Evolutionary conservation across 2,797 vertebrate genomes (phyloP), one percentile per base, ranked within the genome.

Genomic region (Furcifer pardalis): DNA sequence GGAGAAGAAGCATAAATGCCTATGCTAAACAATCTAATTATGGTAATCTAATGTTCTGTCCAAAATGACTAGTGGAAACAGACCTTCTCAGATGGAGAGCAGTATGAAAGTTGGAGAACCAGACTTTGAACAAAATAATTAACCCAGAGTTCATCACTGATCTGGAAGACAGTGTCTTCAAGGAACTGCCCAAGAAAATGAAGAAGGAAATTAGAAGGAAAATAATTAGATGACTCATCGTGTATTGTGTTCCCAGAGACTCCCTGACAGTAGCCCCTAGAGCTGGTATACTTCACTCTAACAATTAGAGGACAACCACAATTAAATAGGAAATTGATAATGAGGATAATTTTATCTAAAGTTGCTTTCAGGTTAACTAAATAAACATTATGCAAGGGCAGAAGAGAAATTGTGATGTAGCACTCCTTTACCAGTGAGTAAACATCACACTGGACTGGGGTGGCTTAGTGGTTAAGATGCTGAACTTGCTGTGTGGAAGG

Each of bases 31-130:
- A 40, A 37, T 25, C 13, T 25, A 62, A 78, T n/a, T 9, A 27
- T 37, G 44, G 23, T 30, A 42, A 59, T 63, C 7, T n/a, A 17
- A 63, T 62, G 25, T n/a, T n/a, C n/a, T n/a, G n/a, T n/a, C n/a
- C n/a, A n/a, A 42, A 42, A 25, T n/a, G 2, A 1, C 1, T 27
- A 40, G 23, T 35, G 32, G 52, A 23, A 77, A 77, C 52, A 78
- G 27, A 63, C 76, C 76, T 78, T 78, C 59, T 78, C 76, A 63
- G 23, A 23, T 42, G 76, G 59, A 62, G 56, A 78, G 13, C 76
- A 78, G 40, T 21, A 27, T 78, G 76, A 19, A 42, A 78, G 60
- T 4, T 63, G 59, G 7, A 78, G 37, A 78, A 42, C 25, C 59
- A 78, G 35, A 8, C 59, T 78, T 2, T 60, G 59, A 27, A 44